These are phyloP conservation scores for Resseliella maxima DNA, from an alignment of 2,888 invertebrate genomes.

Conservation along the genomic window DNA sequence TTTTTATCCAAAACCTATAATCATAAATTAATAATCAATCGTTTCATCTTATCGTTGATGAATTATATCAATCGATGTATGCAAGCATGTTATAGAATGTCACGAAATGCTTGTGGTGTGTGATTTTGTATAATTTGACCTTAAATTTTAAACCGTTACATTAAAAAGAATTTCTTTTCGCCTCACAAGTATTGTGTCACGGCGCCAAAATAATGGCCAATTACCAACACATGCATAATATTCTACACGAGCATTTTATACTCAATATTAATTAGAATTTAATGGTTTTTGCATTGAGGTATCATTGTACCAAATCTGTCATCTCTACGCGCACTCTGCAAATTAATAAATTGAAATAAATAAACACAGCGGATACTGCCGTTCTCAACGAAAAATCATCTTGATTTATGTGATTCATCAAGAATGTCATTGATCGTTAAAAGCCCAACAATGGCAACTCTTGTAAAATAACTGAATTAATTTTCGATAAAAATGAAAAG, in stretches of 20 bases:
- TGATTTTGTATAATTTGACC: not conserved
- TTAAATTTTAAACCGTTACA: slow-evolving; percentile 3
- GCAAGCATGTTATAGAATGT: not conserved
- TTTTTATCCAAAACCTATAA: slow-evolving; percentile 40
- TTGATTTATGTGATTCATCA: slow-evolving; percentile 22
- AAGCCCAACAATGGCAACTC: not conserved
- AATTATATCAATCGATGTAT: not conserved
- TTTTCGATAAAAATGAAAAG: slow-evolving; percentile 38
- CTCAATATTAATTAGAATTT: not conserved
- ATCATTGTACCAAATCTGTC: not conserved
- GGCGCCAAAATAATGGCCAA: not conserved
- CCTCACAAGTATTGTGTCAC: not conserved
- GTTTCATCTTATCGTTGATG: not conserved
- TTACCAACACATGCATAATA: not conserved
- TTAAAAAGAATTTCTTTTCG: not conserved
- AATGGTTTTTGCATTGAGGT: not conserved
- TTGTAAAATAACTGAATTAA: not conserved
- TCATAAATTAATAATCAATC: slow-evolving; percentile 35
- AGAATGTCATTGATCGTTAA: not conserved
- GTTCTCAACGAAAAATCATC: not conserved
- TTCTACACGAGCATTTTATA: no score
- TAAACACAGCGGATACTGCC: not conserved
- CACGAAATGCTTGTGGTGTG: not conserved
- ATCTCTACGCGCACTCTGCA: not conserved
- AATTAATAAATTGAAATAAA: slow-evolving; percentile 33